Evolutionary conservation across 2,113 vertebrate genomes (phyloP), one percentile per base, ranked within the genome.

Genomic region (Tautogolabrus adspersus): DNA sequence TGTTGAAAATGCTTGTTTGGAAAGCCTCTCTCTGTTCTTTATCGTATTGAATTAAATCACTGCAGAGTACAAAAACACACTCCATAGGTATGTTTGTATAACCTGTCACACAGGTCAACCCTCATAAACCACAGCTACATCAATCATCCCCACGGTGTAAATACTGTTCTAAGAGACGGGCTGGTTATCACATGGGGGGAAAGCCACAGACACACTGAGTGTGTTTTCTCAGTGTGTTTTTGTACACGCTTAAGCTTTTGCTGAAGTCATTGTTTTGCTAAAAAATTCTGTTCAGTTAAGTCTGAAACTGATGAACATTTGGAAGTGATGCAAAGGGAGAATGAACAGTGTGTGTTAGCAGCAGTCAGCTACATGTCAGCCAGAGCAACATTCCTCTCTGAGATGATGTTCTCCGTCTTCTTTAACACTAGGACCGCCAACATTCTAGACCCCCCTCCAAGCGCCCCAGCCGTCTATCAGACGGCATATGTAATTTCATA

Each of bases 201-300:
- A 72, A 60, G 55, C 52, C 67, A 63, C 26, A 26, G 10, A 30
- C 47, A 34, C 69, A 23, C 26, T 40, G 46, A 75, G 59, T 51
- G 54, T 65, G 21, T 57, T 61, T 16, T 70, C 23, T 18, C 19
- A 47, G 21, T 38, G 55, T 54, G n/a, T 60, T 51, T 38, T 40
- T 26, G 30, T 57, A 60, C 23, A 38, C 8, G 4, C 34, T 54
- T 54, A 34, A 55, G 74, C 76, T n/a, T n/a, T n/a, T 79, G 75
- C 86, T 86, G 85, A 87, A 85, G 19, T 66, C 46, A 8, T 22
- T 38, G 34, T 68, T 85, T 83, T 85, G 86, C 82, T 86, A 85
- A 83, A 26, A 80, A 82, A 26, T 26, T 26, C 26, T 3, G 26
- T 66, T 78, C 75, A 82, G 87, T 87, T 86, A 82, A 84, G 70